These are phyloP conservation scores for Odontomachus brunneus DNA, from an alignment of 1,140 invertebrate species.

Conservation along the genomic window DNA sequence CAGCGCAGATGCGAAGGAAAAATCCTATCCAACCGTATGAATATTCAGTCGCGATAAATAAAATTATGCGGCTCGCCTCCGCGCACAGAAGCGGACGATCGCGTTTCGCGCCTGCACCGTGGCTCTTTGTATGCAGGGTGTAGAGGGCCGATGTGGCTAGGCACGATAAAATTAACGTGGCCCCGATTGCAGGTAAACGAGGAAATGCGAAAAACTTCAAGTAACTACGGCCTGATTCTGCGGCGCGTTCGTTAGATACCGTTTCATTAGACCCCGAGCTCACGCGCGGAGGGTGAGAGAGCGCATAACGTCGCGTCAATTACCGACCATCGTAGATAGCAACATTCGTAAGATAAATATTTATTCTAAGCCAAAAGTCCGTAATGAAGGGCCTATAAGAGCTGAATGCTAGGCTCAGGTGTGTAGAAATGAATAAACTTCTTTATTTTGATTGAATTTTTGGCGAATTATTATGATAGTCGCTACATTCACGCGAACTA, in stretches of 20 bases:
- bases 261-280: not conserved
- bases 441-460: too few relatives aligned
- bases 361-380: too few relatives aligned
- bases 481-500: too few relatives aligned
- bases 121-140: constrained; percentile 43
- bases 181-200: constrained; percentile 37
- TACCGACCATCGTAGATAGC: too few relatives aligned
- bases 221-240: constrained; percentile 1
- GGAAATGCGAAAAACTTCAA: constrained; percentile 43
- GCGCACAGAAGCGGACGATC: not conserved
- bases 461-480: too few relatives aligned
- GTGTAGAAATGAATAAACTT: too few relatives aligned
- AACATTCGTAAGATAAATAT: too few relatives aligned
- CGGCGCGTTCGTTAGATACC: constrained; percentile 4
- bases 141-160: not conserved
- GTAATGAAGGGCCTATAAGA: too few relatives aligned
- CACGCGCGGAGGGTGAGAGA: not conserved
- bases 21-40: constrained; percentile 69
- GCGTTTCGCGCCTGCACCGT: constrained; percentile 11
- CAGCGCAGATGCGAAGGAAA: constrained; percentile 28
- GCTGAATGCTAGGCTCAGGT: too few relatives aligned
- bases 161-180: constrained; percentile 54
- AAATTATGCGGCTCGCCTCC: constrained; percentile 56
- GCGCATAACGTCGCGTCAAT: too few relatives aligned
- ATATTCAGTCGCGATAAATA: constrained; percentile 70